Conservation (phyloP, 2,113 vertebrate species). For the Chloropsis hardwickii region DNA sequence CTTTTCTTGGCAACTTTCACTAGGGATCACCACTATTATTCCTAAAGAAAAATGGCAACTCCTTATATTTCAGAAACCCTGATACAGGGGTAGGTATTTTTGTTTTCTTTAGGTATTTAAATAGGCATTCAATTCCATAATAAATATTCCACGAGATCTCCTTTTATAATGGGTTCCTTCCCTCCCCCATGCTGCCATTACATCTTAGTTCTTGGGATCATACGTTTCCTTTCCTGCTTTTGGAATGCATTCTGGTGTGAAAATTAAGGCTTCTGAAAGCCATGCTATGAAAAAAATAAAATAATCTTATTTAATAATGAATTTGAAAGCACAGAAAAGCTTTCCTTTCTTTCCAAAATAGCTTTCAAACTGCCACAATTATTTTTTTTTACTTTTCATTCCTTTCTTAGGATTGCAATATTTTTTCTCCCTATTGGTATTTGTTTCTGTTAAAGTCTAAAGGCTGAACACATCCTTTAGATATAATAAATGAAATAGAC, state of each 20-base stretch:
- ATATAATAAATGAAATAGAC: not conserved
- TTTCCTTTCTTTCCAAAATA: not conserved
- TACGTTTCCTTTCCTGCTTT: not conserved
- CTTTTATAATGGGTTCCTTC: not conserved
- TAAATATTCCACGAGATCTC: not conserved
- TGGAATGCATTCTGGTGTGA: not conserved
- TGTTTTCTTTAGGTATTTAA: not conserved
- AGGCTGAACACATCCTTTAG: not conserved
- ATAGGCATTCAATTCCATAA: not conserved
- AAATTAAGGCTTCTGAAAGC: not conserved
- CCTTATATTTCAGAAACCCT: not conserved
- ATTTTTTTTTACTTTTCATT: not conserved
- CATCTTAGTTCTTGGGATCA: not conserved
- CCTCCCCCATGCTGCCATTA: not conserved
- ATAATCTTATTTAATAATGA: not conserved
- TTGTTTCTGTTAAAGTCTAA: not conserved
- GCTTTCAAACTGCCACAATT: not conserved
- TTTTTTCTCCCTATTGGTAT: not conserved
- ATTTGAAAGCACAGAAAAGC: not conserved
- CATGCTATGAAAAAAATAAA: not conserved
- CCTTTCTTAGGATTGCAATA: not conserved
- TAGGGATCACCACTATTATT: not conserved
- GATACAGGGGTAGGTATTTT: not conserved
- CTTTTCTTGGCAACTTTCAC: not conserved
- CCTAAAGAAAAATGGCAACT: not conserved